A percentile compares a stretch with the other conserved stretches of the same genome.
Conservation (phyloP, 2,797 vertebrate genomes). For the Protosalanx chinensis region DNA sequence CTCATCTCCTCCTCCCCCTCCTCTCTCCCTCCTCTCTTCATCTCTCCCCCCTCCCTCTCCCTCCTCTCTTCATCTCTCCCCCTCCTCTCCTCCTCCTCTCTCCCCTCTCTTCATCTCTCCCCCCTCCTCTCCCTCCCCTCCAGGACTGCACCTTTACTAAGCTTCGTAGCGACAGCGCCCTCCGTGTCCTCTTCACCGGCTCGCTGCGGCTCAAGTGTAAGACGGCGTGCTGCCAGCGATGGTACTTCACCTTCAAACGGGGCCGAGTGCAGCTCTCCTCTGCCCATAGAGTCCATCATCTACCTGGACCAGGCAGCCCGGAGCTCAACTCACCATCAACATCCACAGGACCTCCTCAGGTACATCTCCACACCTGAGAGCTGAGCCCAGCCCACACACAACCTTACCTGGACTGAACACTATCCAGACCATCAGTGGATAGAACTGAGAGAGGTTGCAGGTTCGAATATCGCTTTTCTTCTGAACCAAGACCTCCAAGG, state of each 20-base stretch:
- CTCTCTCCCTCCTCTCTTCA: not conserved
- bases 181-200: constrained; percentile 92
- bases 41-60: not conserved
- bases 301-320: constrained; percentile 95
- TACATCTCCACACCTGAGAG: constrained; percentile 16
- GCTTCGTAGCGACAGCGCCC: constrained; percentile 87
- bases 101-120: not conserved
- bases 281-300: constrained; percentile 96
- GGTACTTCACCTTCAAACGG: constrained; percentile 99
- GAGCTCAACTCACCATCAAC: constrained; percentile 97
- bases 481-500: no score
- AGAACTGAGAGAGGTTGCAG: no score
- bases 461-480: no score
- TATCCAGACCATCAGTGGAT: no score
- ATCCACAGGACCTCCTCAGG: constrained; percentile 85
- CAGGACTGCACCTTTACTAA: constrained; percentile 98
- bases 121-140: not conserved
- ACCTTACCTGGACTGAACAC: no score
- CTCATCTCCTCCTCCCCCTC: not conserved
- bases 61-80: not conserved
- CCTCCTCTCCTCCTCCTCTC: not conserved
- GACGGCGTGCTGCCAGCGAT: constrained; percentile 91
- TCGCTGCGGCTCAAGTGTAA: constrained; percentile 94
- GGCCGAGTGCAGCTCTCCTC: constrained; percentile 89
- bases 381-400: not conserved